These are phyloP conservation scores for Festucalex cinctus DNA, from an alignment of 2,113 vertebrate genomes.

Conservation along the genomic window DNA sequence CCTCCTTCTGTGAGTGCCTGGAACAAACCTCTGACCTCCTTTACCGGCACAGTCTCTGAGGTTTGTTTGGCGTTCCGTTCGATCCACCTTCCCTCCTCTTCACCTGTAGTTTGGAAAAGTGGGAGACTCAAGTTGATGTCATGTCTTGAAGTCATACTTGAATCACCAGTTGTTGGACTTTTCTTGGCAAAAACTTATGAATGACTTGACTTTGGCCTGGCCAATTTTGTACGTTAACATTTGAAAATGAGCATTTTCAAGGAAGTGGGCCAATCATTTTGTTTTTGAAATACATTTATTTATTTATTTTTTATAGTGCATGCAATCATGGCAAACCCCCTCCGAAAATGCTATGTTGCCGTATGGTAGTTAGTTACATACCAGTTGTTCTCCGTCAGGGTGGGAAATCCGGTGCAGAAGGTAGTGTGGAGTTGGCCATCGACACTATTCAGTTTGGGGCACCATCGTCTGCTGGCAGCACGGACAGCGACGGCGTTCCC, in stretches of 20 bases:
- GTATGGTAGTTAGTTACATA: not conserved
- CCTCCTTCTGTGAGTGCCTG: slow-evolving; percentile 97
- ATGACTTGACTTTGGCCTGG: no score
- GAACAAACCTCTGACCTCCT: slow-evolving; percentile 97
- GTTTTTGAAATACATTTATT: not conserved
- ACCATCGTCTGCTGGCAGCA: slow-evolving; percentile 88
- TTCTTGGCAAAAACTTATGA: no score
- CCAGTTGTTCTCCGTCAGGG: slow-evolving; percentile 64
- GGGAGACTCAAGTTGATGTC: not conserved
- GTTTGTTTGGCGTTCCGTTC: slow-evolving; percentile 49
- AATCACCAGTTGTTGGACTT: not conserved
- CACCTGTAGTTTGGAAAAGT: not conserved
- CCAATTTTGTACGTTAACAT: no score
- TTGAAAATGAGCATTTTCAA: not conserved
- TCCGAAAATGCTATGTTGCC: not conserved
- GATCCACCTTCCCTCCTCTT: not conserved
- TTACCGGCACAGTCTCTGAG: slow-evolving; percentile 85
- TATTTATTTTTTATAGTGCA: not conserved
- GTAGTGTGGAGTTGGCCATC: slow-evolving; percentile 83
- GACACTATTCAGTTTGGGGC: slow-evolving; percentile 96
- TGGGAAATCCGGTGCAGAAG: slow-evolving; percentile 78
- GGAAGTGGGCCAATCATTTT: not conserved
- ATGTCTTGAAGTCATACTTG: not conserved
- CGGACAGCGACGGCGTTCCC: slow-evolving; percentile 87
- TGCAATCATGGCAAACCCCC: not conserved